Base-by-base conservation (phyloP, 2,797 vertebrate species). In the Phylloscopus collybita region DNA sequence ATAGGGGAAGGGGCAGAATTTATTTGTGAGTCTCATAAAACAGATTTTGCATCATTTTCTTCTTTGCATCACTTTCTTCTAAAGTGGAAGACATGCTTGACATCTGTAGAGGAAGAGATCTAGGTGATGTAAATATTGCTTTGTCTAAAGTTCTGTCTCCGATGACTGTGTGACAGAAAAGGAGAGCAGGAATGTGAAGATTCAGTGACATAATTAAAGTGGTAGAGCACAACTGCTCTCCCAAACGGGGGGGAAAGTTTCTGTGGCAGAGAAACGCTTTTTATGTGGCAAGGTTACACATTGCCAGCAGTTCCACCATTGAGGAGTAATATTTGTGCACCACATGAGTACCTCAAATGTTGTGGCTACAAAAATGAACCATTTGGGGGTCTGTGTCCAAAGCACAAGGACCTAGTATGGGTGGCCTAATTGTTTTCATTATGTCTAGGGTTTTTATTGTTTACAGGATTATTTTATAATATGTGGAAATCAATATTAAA, bases 201-300 rank as follows among this genome's bases (percentile, higher is more conserved):
- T 61, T 91, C 40, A 25, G 36, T 75, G 57, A 44, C 8, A 32
- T 25, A 50, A 80, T 42, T 56, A 74, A 80, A 42, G n/a, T 65
- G 27, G 15, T 53, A 80, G 74, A 80, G 25, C 22, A 27, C 29
- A 87, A n/a, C 34, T 75, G 18, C 23, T 22, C 10, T 71, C 13
- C 13, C 3, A 5, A 51, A 44, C 3, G 0, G 10, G 5, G 3
- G 3, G 5, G 5, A 13, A 66, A 42, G 9, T 15, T 73, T 25
- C 23, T 70, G 1, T 47, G 57, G 10, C 32, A 25, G 27, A 71
- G 45, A 64, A 91, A 25, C 18, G 30, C 30, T 60, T 76, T 76
- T 76, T 36, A 30, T 49, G 20, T 80, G 67, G 29, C 57, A 54
- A 6, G 45, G 9, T 70, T 65, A 27, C 16, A 61, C 16, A 6